Base-by-base conservation (phyloP, 2,113 vertebrate species). In the Pelobates fuscus region DNA sequence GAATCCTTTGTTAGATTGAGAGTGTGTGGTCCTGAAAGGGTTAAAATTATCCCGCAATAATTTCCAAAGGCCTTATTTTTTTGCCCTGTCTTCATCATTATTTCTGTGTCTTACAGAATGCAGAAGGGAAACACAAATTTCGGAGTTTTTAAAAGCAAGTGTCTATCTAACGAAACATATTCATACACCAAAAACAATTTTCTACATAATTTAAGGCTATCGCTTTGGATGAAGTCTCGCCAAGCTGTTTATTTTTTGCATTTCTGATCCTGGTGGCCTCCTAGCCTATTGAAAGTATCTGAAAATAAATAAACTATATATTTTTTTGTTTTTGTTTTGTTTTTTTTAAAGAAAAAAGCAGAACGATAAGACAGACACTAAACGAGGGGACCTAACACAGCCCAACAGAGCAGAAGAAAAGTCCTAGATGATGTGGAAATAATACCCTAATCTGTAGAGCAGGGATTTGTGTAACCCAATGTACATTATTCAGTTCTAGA, bases 181-280 rank as follows among this genome's bases (percentile, higher is more conserved):
- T 73, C 71, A 73, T 73, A 41, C 17, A 65, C 49, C 23, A 73
- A 43, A 73, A 73, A 73, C 61, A 73, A 73, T 73, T 73, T 65
- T 73, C 71, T 73, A 73, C 60, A 65, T 73, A 61, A 73, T 65
- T 73, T 65, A 64, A 73, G 62, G 70, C 71, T 55, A 73, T 73
- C 60, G 61, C 61, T 65, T 73, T 73, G 61, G 71, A 73, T 73
- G 49, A 73, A 55, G 49, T 73, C 61, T 73, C 52, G 27, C 23
- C 71, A 65, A 73, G 61, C 49, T 43, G 61, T 65, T 73, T 73
- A 73, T 65, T 65, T 65, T 26, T 37, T 64, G 27, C 49, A 55
- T 12, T 73, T 64, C 46, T 73, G 46, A 63, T 65, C 61, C 49
- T 4, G 23, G 46, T 26, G 23, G 61, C 61, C 61, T 55, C 25